Percentiles rank a stretch among this genome's conserved stretches.
Evolutionary conservation across 2,113 vertebrate genomes (phyloP).

Genomic region (Spea multiplicata): DNA sequence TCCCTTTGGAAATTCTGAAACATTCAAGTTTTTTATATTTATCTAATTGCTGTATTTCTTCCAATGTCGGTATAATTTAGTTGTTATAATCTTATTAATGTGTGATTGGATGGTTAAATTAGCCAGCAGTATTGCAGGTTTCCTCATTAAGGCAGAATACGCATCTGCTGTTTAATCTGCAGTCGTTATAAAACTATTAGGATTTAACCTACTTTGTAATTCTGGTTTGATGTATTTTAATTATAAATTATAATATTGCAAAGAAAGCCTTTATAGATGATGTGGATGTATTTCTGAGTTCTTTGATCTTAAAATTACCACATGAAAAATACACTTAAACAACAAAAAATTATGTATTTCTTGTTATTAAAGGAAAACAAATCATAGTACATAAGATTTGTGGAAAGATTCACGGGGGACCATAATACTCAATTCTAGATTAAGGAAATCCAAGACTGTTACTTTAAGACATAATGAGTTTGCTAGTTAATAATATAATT

Average conservation of each 20-base stretch:
- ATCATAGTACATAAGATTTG: too few species aligned
- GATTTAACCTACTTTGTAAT: not conserved
- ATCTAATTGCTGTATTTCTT: not conserved
- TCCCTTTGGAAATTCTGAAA: not conserved
- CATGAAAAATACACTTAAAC: not conserved
- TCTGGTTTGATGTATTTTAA: constrained; percentile 8
- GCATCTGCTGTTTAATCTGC: not conserved
- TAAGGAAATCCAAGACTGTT: too few species aligned
- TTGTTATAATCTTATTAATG: constrained; percentile 8
- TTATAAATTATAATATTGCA: constrained; percentile 2
- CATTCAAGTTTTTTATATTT: not conserved
- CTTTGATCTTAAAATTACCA: not conserved
- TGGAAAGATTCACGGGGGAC: too few species aligned
- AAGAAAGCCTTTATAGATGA: not conserved
- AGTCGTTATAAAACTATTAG: constrained; percentile 17
- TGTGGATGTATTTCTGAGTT: not conserved
- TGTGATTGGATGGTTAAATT: not conserved
- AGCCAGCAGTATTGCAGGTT: not conserved
- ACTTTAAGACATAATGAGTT: too few species aligned
- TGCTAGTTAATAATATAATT: too few species aligned
- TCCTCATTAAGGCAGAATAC: not conserved
- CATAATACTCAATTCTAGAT: too few species aligned
- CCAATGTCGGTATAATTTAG: not conserved
- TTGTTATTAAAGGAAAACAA: not conserved
- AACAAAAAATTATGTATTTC: not conserved